Evolutionary conservation across 1,140 invertebrate species (phyloP), one percentile per base, ranked within the genome.

Genomic region (Anoplolepis gracilipes): DNA sequence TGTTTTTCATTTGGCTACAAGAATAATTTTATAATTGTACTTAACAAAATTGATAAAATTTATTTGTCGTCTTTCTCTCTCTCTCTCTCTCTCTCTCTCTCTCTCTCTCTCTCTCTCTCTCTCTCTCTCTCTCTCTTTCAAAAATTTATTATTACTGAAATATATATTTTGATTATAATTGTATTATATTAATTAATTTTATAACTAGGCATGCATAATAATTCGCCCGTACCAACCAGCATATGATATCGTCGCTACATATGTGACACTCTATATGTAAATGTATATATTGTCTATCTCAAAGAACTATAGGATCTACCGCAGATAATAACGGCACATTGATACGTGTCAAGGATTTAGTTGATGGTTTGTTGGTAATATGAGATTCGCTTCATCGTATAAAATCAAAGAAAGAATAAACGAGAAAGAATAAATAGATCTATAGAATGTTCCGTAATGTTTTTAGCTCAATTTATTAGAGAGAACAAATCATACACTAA

Each of bases 301-400:
- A 22, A 84, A 65, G 84, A 76, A 53, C 65, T 81, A 53, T 57
- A 49, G 69, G 49, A 69, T 84, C 42, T 82, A 85, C 53, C 65
- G 64, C 36, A 55, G 5, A 55, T 84, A 90, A 84, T 88, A 89
- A 89, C 77, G 72, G 78, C 76, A 75, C 28, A 59, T 84, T 84
- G 67, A 89, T 89, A 70, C 76, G 57, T 88, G 87, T 89, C 84
- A 89, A 84, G 84, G 85, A 89, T 86, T 77, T 16, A 70, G 33
- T 70, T 11, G 67, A 67, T 16, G 46, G 49, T 62, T 42, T 11
- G n/a, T 75, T 10, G 19, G 3, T 8, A 70, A 62, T 64, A 22
- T 7, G 6, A 39, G 53, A 25, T 67, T 70, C 33, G n/a, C n/a
- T n/a, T 55, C 46, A 55, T 25, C 13, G 42, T 5, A 33, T 25